These are phyloP conservation scores for Cyphomyrmex costatus DNA, from an alignment of 1,140 invertebrate genomes.

Conservation along the genomic window DNA sequence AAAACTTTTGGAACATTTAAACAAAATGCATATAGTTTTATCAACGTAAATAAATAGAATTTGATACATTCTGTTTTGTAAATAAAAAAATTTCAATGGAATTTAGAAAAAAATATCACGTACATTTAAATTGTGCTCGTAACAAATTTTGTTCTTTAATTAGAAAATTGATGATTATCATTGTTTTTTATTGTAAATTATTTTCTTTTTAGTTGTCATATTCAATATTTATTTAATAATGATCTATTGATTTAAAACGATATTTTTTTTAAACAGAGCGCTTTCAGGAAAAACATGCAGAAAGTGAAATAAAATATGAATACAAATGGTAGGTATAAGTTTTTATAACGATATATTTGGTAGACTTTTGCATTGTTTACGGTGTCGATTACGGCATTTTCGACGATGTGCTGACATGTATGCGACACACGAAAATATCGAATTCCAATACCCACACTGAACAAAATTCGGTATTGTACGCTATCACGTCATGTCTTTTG, in stretches of 20 bases:
- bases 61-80: background rate
- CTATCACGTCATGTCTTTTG: background rate
- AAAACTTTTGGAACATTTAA: background rate
- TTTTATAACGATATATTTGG: constrained; percentile 7
- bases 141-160: background rate
- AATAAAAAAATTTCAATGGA: background rate
- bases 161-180: background rate
- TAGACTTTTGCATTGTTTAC: constrained; percentile 37
- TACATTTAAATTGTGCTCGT: background rate
- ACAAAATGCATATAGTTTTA: background rate
- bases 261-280: background rate
- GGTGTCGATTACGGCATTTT: constrained; percentile 30
- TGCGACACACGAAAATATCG: constrained; percentile 35
- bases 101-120: background rate
- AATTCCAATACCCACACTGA: constrained; percentile 28
- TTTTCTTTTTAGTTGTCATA: background rate
- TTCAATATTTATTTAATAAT: constrained; percentile 10
- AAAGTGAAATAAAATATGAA: background rate
- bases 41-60: background rate
- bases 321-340: background rate
- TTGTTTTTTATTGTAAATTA: background rate
- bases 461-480: constrained; percentile 23
- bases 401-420: constrained; percentile 1
- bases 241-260: background rate
- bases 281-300: background rate